Evolutionary conservation across 2,888 invertebrate species (phyloP).

Genomic region (Sesia bembeciformis): DNA sequence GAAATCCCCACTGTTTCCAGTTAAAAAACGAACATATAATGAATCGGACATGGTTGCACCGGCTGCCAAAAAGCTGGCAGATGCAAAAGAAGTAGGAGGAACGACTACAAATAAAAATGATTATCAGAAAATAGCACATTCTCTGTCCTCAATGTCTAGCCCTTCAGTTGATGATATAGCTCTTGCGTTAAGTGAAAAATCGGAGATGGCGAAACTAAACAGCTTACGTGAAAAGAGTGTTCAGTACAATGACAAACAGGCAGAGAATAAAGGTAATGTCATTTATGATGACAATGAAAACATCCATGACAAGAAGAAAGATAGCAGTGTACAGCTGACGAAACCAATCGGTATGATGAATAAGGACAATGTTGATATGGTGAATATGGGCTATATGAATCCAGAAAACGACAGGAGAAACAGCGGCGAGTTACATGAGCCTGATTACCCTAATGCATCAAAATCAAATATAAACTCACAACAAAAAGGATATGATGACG

Average conservation of each 20-base stretch:
- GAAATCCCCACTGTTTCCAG: constrained; percentile 70
- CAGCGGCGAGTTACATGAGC: constrained; percentile 31
- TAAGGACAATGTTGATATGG: constrained; percentile 61
- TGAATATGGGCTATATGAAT: constrained; percentile 67
- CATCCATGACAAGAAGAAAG: constrained; percentile 34
- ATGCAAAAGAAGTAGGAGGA: constrained; percentile 25
- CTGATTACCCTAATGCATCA: constrained; percentile 31
- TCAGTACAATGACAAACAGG: constrained; percentile 25
- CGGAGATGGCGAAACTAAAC: constrained; percentile 45
- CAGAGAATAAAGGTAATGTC: constrained; percentile 28
- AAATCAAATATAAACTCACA: constrained; percentile 33
- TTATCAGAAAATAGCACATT: constrained; percentile 33
- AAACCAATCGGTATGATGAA: constrained; percentile 34
- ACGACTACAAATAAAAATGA: constrained; percentile 33
- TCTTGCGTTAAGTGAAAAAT: constrained; percentile 53
- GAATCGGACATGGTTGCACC: constrained; percentile 51
- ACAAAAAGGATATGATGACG: constrained; percentile 52
- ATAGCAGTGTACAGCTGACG: constrained; percentile 24
- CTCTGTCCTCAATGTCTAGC: constrained; percentile 23
- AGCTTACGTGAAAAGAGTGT: constrained; percentile 38
- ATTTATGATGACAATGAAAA: constrained; percentile 27
- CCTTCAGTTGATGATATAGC: constrained; percentile 57
- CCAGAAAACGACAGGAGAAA: constrained; percentile 42
- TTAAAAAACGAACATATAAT: constrained; percentile 77
- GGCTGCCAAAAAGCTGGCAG: constrained; percentile 33